phyloP scores from a whole-genome alignment of 1,140 invertebrate species.

The Drosophila virilis region DNA sequence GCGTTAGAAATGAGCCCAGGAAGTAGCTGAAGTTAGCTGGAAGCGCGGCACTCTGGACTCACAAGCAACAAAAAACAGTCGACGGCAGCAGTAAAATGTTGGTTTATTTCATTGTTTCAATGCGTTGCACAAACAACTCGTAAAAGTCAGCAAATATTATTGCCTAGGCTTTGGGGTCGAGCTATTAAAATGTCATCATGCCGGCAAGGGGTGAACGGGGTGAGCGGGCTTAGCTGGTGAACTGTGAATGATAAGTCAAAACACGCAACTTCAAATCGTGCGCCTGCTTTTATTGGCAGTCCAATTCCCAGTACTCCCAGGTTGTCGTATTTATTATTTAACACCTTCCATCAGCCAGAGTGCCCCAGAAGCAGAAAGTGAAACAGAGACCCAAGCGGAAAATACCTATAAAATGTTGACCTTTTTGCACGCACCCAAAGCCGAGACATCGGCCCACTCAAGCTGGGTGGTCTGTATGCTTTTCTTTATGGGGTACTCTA shows the following conservation, averaged over 20 bases:
- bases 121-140: slow-evolving; percentile 50
- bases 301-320: slow-evolving; percentile 44
- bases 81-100: slow-evolving; percentile 34
- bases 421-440: slow-evolving; percentile 63
- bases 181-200: slow-evolving; percentile 78
- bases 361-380: slow-evolving; percentile 7
- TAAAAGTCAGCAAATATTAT: slow-evolving; percentile 74
- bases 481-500: slow-evolving; percentile 65
- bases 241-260: slow-evolving; percentile 53
- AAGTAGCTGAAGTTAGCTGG: neutral
- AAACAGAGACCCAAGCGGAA: slow-evolving; percentile 47
- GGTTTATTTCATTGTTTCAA: slow-evolving; percentile 71
- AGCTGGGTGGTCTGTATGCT: slow-evolving; percentile 42
- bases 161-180: slow-evolving; percentile 57
- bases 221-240: slow-evolving; percentile 13
- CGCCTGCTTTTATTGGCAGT: slow-evolving; percentile 65
- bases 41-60: neutral
- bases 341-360: slow-evolving; percentile 56
- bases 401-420: slow-evolving; percentile 76
- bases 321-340: slow-evolving; percentile 77
- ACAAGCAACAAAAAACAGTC: slow-evolving; percentile 4
- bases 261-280: slow-evolving; percentile 56
- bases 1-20: slow-evolving; percentile 31
- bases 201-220: slow-evolving; percentile 2
- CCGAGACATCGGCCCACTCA: slow-evolving; percentile 6